phyloP scores from a whole-genome alignment of 2,113 vertebrate species.

The Rhinolophus ferrumequinum region DNA sequence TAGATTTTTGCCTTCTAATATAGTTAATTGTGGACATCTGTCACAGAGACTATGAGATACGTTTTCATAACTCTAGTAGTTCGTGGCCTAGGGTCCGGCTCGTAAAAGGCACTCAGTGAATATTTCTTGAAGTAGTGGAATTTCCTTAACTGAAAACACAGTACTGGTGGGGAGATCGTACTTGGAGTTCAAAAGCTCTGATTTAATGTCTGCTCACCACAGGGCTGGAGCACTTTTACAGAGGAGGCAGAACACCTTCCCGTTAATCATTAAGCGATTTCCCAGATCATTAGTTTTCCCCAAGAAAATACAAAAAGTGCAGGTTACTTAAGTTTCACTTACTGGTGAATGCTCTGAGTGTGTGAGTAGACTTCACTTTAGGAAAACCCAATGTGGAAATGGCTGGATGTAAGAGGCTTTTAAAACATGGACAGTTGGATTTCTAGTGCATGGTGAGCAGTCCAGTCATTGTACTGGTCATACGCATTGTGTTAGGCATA shows the following conservation, averaged over 20 bases:
- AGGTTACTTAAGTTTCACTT: not conserved
- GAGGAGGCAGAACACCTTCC: not conserved
- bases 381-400: not conserved
- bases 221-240: not conserved
- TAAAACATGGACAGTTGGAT: not conserved
- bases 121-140: conserved; percentile 5
- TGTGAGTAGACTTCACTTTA: not conserved
- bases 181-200: not conserved
- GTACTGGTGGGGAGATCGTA: not conserved
- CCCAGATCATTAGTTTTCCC: not conserved
- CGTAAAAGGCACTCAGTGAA: not conserved
- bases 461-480: not conserved
- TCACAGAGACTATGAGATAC: not conserved
- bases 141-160: conserved; percentile 4
- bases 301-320: not conserved
- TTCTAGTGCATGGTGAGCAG: not conserved
- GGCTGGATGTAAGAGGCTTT: not conserved
- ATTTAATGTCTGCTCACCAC: not conserved
- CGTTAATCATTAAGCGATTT: not conserved
- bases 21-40: not conserved
- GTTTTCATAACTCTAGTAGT: not conserved
- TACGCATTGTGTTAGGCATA: not conserved
- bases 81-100: not conserved
- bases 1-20: not conserved
- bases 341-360: not conserved